Conservation (phyloP, 92 coral and sea anemone genomes). For the Bergia sp. region DNA sequence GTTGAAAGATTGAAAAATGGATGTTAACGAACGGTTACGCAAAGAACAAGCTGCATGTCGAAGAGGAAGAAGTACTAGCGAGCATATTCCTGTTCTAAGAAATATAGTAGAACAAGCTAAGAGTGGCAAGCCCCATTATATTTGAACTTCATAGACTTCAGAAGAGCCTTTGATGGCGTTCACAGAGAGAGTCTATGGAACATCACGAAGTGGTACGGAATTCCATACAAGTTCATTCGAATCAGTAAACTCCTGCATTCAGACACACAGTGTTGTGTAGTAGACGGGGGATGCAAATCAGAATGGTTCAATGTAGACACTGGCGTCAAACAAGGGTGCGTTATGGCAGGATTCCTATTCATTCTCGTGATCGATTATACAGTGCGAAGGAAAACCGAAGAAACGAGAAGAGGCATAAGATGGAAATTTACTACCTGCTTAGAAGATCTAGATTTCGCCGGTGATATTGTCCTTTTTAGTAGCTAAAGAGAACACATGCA, state of each 20-base stretch:
- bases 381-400: background rate
- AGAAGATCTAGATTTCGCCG: slow-evolving; percentile 5
- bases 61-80: slow-evolving; percentile 3
- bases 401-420: background rate
- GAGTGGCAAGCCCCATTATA: background rate
- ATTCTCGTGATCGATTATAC: background rate
- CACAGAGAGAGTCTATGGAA: slow-evolving; percentile 9
- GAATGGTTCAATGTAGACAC: slow-evolving; percentile 17
- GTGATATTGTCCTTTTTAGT: slow-evolving; percentile 1
- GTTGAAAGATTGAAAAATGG: slow-evolving; percentile 9
- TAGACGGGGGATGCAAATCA: slow-evolving; percentile 5
- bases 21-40: background rate
- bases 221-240: background rate
- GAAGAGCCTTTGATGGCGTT: slow-evolving; percentile 20
- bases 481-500: background rate
- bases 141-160: background rate
- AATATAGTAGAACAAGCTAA: slow-evolving; percentile 8
- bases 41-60: slow-evolving; percentile 19
- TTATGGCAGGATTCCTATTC: slow-evolving; percentile 7
- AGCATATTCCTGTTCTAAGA: slow-evolving; percentile 3
- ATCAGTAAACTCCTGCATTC: background rate
- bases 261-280: background rate
- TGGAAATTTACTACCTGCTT: background rate
- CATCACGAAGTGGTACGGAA: slow-evolving; percentile 3
- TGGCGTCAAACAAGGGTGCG: slow-evolving; percentile 18